Conservation (phyloP, 30 jellyfish, hydroid and myxozoan genomes). For the Turritopsis dohrnii region DNA sequence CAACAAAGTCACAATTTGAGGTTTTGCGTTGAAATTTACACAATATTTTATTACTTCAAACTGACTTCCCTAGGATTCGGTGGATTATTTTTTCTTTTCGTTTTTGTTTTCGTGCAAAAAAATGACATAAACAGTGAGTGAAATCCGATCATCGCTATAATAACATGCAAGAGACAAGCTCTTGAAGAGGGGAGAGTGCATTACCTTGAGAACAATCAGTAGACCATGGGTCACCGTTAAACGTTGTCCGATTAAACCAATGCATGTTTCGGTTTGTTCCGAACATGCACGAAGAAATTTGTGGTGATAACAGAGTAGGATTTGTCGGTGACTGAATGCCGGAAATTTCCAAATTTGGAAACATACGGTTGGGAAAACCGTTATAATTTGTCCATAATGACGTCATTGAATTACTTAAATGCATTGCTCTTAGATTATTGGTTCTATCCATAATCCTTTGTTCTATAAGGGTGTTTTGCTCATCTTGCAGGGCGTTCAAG, state of each 20-base stretch:
- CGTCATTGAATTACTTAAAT: constrained; percentile 8
- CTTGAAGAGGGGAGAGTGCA: background rate
- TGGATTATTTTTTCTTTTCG: background rate
- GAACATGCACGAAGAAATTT: constrained; percentile 23
- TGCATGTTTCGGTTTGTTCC: constrained; percentile 22
- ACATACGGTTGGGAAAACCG: background rate
- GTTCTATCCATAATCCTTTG: constrained; percentile 17
- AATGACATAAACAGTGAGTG: background rate
- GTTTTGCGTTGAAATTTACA: background rate
- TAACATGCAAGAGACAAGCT: background rate
- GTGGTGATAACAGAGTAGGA: background rate
- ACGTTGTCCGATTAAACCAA: background rate
- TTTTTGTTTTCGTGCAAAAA: background rate
- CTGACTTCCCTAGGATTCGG: background rate
- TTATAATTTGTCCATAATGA: constrained; percentile 11
- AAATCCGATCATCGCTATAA: background rate
- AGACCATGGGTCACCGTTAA: constrained; percentile 12
- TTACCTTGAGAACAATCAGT: constrained; percentile 14
- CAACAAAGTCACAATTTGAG: background rate
- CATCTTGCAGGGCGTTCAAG: background rate
- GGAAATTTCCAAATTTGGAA: background rate
- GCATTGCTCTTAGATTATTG: background rate
- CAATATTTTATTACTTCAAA: background rate
- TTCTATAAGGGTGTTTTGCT: constrained; percentile 12
- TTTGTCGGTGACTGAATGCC: background rate